Percentiles rank a stretch among this genome's conserved stretches.
Evolutionary conservation across 2,888 invertebrate genomes (phyloP).

Genomic region (Dorcus hopei): DNA sequence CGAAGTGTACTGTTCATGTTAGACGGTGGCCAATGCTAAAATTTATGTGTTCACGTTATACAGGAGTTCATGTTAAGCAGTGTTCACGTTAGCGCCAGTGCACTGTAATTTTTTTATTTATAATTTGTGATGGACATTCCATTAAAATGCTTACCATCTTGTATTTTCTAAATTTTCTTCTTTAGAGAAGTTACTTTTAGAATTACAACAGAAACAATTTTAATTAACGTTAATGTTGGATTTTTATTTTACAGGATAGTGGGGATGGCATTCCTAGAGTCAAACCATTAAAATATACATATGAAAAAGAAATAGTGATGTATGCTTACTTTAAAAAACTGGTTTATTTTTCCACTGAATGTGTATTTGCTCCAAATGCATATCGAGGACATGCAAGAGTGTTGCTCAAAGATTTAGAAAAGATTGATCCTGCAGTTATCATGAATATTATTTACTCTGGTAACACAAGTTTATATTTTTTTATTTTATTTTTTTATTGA

Average conservation of each 20-base stretch:
- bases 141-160: no score
- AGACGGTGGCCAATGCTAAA: no score
- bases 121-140: no score
- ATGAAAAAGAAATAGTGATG: slow-evolving; percentile 99
- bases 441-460: slow-evolving; percentile 92
- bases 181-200: no score
- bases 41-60: no score
- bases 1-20: no score
- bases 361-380: slow-evolving; percentile 97
- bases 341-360: slow-evolving; percentile 98
- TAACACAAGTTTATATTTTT: slow-evolving; percentile 35
- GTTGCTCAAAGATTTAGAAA: slow-evolving; percentile 92
- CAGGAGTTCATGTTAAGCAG: no score
- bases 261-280: slow-evolving; percentile 86
- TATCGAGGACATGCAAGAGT: slow-evolving; percentile 90
- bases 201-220: not conserved
- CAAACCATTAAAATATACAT: slow-evolving; percentile 95
- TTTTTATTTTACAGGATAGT: slow-evolving; percentile 54
- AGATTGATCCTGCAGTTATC: slow-evolving; percentile 85
- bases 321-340: slow-evolving; percentile 96
- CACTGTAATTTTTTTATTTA: no score
- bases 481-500: not conserved
- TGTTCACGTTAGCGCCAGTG: no score
- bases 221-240: not conserved
- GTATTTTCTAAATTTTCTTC: no score